A percentile compares a stretch with the other conserved stretches of the same genome.
Conservation (phyloP, 2,888 invertebrate species). For the Euproctis similis region DNA sequence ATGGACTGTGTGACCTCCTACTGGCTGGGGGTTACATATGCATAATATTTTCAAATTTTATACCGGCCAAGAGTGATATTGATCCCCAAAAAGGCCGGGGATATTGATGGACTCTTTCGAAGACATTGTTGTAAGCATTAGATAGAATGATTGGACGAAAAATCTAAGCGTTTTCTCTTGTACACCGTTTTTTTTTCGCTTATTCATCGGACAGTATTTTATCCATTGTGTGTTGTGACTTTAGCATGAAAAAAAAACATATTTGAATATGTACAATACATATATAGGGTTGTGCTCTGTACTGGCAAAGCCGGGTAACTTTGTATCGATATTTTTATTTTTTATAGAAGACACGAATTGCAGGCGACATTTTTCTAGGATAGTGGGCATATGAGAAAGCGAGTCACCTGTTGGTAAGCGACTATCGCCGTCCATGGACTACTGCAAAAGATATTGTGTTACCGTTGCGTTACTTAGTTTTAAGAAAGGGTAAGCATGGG, state of each 20-base stretch:
- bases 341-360: too few relatives aligned
- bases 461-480: too few relatives aligned
- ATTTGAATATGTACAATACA: too few relatives aligned
- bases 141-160: slow-evolving; percentile 28
- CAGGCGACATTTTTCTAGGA: too few relatives aligned
- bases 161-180: slow-evolving; percentile 12
- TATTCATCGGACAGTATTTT: slow-evolving; percentile 12
- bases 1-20: slow-evolving; percentile 60
- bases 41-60: slow-evolving; percentile 61
- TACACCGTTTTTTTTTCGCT: slow-evolving; percentile 14
- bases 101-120: slow-evolving; percentile 40
- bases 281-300: too few relatives aligned
- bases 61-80: slow-evolving; percentile 39
- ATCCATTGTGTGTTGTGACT: slow-evolving; percentile 8
- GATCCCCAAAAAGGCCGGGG: slow-evolving; percentile 35
- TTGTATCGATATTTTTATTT: too few relatives aligned
- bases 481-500: too few relatives aligned
- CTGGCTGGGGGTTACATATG: slow-evolving; percentile 42
- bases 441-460: too few relatives aligned
- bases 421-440: too few relatives aligned
- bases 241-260: background rate
- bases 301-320: too few relatives aligned
- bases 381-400: too few relatives aligned
- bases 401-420: too few relatives aligned
- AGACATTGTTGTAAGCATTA: slow-evolving; percentile 36